A percentile compares a stretch with the other conserved stretches of the same genome.
Evolutionary conservation across 1,140 invertebrate genomes (phyloP).

Genomic region (Sminthurinus signatus): DNA sequence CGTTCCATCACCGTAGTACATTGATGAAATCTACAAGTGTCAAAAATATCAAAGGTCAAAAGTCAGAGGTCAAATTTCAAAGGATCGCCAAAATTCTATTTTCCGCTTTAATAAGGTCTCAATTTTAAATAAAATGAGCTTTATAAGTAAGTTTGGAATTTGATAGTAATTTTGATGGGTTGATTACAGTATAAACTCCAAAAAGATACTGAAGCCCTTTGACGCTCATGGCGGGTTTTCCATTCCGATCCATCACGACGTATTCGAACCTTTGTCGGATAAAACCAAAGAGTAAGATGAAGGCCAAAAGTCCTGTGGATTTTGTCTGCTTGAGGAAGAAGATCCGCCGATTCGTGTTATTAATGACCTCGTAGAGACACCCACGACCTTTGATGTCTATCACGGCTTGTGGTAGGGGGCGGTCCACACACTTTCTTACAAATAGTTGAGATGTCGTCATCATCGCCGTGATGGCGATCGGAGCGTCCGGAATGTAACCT

Average conservation of each 20-base stretch:
- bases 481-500: background rate
- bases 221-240: background rate
- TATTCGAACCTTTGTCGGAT: background rate
- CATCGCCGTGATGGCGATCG: background rate
- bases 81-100: too few species aligned
- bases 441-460: background rate
- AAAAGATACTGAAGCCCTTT: background rate
- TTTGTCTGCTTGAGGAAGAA: conserved; percentile 4
- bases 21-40: too few species aligned
- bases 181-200: too few species aligned
- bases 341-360: background rate
- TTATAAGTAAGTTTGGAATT: too few species aligned
- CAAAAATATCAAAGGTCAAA: too few species aligned
- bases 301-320: background rate
- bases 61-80: too few species aligned
- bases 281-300: background rate
- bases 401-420: background rate
- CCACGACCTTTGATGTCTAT: background rate
- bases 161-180: too few species aligned
- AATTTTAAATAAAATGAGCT: too few species aligned
- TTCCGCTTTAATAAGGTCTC: too few species aligned
- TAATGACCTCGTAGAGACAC: background rate
- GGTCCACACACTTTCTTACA: background rate
- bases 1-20: too few species aligned
- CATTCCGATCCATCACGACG: background rate